Base-by-base conservation (phyloP, 37 sponge, comb jelly and placozoan species). In the Haliclona indistincta region DNA sequence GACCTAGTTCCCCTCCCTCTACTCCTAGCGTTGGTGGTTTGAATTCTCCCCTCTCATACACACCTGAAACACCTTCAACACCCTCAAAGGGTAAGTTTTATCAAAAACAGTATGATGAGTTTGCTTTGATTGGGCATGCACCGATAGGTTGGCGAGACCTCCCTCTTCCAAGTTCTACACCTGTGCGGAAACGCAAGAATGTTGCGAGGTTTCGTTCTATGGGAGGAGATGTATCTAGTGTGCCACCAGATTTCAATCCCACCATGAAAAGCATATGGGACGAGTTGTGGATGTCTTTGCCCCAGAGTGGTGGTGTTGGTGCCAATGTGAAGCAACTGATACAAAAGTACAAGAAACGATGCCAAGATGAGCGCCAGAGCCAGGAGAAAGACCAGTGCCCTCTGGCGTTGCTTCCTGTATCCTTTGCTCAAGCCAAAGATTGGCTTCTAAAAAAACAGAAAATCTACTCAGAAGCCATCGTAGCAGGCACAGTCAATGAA, bases 381-480 rank as follows among this genome's bases (percentile, higher is more conserved):
- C 2, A 34, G 29, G 80, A 39, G 22, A 38, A 55, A 36, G 15
- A 10, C 8, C 63, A 60, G 13, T 17, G 13, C 13, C 76, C 76
- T 75, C 38, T 43, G 20, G 76, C 76, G 4, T 72, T 81, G 43
- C 56, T 81, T 49, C 82, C 82, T 38, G 82, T 81, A 45, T 81
- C 82, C 1, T 81, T 81, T 49, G 73, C 55, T 19, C 82, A 53
- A 64, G 74, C 82, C 43, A 73, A 73, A 72, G 82, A 81, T 62
- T 81, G 74, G 82, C 74, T 81, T 39, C 53, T 71, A 2, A 71
- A 51, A 32, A 52, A 71, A 54, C 72, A 71, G 37, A 71, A 23
- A 33, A 54, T 33, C 36, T 38, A 53, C 33, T 71, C 72, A 3
- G 35, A 11, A 3, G 55, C 55, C 33, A 32, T 71, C 33, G 52